A percentile compares a stretch with the other conserved stretches of the same genome.
phyloP scores from a whole-genome alignment of 1,140 invertebrate species.

The Drosophila varians region DNA sequence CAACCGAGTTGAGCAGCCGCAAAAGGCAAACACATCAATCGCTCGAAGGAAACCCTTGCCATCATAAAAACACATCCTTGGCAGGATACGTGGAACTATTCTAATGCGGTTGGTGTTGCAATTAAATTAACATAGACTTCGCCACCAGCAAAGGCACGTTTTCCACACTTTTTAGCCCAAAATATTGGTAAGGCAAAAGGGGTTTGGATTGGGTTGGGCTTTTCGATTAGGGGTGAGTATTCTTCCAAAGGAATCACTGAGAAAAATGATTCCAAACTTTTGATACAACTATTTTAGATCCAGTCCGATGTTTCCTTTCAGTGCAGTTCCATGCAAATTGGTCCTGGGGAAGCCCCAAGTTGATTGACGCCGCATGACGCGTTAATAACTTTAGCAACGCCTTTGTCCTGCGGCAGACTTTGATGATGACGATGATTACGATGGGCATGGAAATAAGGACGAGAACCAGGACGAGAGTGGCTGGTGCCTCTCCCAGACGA shows the following conservation, averaged over 20 bases:
- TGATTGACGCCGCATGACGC: constrained; percentile 79
- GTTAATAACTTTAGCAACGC: constrained; percentile 82
- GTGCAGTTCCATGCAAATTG: constrained; percentile 58
- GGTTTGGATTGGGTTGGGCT: not conserved
- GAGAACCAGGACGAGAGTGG: not conserved
- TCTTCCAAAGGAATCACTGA: not conserved
- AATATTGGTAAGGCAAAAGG: constrained; percentile 14
- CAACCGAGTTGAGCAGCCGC: constrained; percentile 56
- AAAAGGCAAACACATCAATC: constrained; percentile 70
- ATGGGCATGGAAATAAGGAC: constrained; percentile 28
- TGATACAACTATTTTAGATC: no score
- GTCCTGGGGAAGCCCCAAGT: constrained; percentile 45
- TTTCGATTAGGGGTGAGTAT: constrained; percentile 24
- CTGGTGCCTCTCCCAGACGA: constrained; percentile 13
- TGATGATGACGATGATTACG: constrained; percentile 59
- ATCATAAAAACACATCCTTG: constrained; percentile 8
- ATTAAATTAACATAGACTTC: constrained; percentile 80
- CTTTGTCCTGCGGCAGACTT: constrained; percentile 71
- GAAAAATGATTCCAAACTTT: no score
- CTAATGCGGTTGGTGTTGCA: constrained; percentile 74
- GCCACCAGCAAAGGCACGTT: constrained; percentile 52
- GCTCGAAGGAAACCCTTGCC: constrained; percentile 22
- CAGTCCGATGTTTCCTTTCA: no score
- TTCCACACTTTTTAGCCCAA: constrained; percentile 69
- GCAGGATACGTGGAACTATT: constrained; percentile 74